These are phyloP conservation scores for Mythimna pallens DNA, from an alignment of 2,888 invertebrate species.

Conservation along the genomic window DNA sequence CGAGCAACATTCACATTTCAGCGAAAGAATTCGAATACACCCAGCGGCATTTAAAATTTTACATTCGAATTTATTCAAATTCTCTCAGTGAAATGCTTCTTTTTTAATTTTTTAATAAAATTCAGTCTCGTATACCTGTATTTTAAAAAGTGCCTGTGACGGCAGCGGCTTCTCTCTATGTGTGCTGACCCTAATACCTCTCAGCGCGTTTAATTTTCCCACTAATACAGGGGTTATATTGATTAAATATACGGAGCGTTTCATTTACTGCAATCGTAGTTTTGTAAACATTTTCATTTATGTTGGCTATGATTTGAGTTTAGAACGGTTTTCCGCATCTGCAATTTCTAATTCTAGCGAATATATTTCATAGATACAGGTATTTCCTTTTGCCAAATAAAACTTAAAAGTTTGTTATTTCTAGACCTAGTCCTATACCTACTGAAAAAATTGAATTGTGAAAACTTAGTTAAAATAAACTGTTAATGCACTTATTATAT, in stretches of 20 bases:
- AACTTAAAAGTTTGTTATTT: too few species aligned
- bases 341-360: not conserved
- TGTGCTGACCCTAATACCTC: conserved; percentile 13
- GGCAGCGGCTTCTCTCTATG: not conserved
- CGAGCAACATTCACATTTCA: not conserved
- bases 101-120: too few species aligned
- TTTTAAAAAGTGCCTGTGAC: not conserved
- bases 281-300: conserved; percentile 16
- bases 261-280: conserved; percentile 19
- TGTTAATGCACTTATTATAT: too few species aligned
- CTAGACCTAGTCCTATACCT: too few species aligned
- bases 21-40: not conserved
- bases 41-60: too few species aligned
- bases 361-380: not conserved
- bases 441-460: too few species aligned
- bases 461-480: too few species aligned
- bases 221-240: conserved; percentile 27
- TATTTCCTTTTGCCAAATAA: not conserved
- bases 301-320: conserved; percentile 4
- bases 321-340: not conserved
- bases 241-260: conserved; percentile 17
- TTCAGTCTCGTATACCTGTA: too few species aligned
- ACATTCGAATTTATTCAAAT: too few species aligned
- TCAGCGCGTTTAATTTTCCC: conserved; percentile 32
- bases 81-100: too few species aligned